Evolutionary conservation across 1,140 invertebrate genomes (phyloP), one percentile per base, ranked within the genome.

Genomic region (Platyscapa corneri): DNA sequence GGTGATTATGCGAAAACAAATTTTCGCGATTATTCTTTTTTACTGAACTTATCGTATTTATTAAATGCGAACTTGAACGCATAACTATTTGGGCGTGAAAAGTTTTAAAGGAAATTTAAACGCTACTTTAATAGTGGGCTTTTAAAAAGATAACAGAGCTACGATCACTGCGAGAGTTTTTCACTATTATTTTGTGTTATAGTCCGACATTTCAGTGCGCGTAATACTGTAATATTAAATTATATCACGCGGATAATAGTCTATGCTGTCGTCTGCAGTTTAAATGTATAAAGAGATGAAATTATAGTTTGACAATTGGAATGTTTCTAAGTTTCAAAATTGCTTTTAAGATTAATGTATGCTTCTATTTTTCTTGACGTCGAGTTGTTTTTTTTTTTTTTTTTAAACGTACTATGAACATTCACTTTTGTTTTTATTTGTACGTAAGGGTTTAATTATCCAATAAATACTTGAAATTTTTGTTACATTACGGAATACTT

Each of bases 1-100:
- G 46, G 65, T 65, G 67, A 82, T 56, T 72, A 20, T 46, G 23
- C 37, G 60, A 53, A 84, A 78, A 2, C 42, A 76, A 70, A n/a
- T 39, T 53, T 76, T 64, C 72, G 53, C 82, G 1, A 39, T 76
- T 60, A 72, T 72, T 56, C 37, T 27, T 27, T 82, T 30, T 65
- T 10, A 65, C 60, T 12, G 39, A 79, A 32, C n/a, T n/a, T 39
- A 16, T 53, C 39, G 23, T 53, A 60, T 79, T 42, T 37, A 34
- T 67, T 8, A n/a, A 34, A 60, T n/a, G n/a, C n/a, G n/a, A n/a
- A n/a, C n/a, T n/a, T n/a, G n/a, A n/a, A n/a, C n/a, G n/a, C n/a
- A 60, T 56, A 53, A 16, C 34, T 23, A 30, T 60, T 23, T 49
- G 32, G 16, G 20, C 20, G 23, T 53, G 6, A 14, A 37, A 30